Base-by-base conservation (phyloP, 2,888 invertebrate genomes). In the Mechanitis mazaeus region DNA sequence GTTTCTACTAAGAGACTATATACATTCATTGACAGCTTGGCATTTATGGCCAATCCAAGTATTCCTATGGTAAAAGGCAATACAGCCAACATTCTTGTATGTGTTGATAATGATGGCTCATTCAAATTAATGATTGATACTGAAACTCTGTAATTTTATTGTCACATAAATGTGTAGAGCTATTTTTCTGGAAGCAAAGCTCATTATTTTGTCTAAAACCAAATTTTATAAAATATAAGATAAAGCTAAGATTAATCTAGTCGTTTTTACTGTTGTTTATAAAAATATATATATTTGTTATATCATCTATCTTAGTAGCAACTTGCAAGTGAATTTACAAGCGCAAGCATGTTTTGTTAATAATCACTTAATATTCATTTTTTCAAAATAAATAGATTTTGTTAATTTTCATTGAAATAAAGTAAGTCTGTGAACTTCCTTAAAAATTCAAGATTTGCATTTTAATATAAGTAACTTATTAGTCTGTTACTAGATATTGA, bases 21-120 rank as follows among this genome's bases (percentile, higher is more conserved):
- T 61, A 77, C 90, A 71, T 89, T 91, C 71, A 75, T 87, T 54
- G 88, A 91, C 69, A 90, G 89, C 38, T 84, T 83, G 67, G 87
- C 88, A 60, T 91, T 89, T 70, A 72, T 92, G 64, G 76, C 90
- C 1, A 73, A 85, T 61, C 81, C 85, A 1, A 76, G 75, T 7
- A 68, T 82, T 20, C 63, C 64, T 0, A 72, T 91, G 54, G 63
- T 68, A 31, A 64, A 66, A 9, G 86, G 85, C 2, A 72, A 78
- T 12, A 66, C 71, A n/a, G 79, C 81, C 45, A 77, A 79, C 61
- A 69, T 91, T 31, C 61, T 79, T 46, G 74, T 76, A 3, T 78
- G 80, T 63, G 75, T 80, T 7, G 89, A 87, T 63, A 46, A 68
- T 6, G 83, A 84, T 69, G 83, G 84, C 12, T 69, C 75, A 45